phyloP scores from a whole-genome alignment of 2,797 vertebrate genomes.

The Miichthys miiuy region DNA sequence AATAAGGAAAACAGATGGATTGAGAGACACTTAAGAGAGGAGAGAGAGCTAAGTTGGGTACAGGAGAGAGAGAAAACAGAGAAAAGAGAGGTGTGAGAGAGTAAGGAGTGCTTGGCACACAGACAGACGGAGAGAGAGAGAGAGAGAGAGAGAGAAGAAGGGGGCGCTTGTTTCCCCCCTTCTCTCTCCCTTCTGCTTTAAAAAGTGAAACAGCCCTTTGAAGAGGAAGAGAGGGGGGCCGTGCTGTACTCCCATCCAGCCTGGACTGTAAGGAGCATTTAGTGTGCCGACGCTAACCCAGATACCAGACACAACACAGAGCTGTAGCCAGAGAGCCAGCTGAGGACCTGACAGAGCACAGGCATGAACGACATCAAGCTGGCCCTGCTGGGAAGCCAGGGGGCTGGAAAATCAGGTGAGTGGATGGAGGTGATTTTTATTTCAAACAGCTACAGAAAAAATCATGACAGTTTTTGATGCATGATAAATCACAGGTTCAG shows the following conservation, averaged over 20 bases:
- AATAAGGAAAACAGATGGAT: constrained; percentile 40
- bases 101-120: constrained; percentile 23
- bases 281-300: constrained; percentile 40
- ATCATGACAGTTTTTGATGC: neutral
- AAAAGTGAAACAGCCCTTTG: constrained; percentile 60
- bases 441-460: neutral
- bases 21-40: neutral
- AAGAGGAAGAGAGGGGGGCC: constrained; percentile 37
- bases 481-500: neutral
- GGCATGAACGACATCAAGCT: constrained; percentile 84
- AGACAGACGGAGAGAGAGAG: constrained; percentile 36
- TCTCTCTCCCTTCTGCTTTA: constrained; percentile 41
- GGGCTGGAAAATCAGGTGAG: constrained; percentile 84
- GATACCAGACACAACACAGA: constrained; percentile 54
- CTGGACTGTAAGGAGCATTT: constrained; percentile 40
- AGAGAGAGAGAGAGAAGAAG: constrained; percentile 19
- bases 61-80: constrained; percentile 27
- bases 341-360: constrained; percentile 57
- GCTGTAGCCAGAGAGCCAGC: constrained; percentile 26
- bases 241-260: constrained; percentile 39
- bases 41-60: constrained; percentile 13
- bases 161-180: constrained; percentile 34
- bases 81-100: constrained; percentile 39
- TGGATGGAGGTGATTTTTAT: neutral
- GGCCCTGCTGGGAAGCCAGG: constrained; percentile 80